These are phyloP conservation scores for Crioceris asparagi DNA, from an alignment of 2,888 invertebrate genomes.

Conservation along the genomic window DNA sequence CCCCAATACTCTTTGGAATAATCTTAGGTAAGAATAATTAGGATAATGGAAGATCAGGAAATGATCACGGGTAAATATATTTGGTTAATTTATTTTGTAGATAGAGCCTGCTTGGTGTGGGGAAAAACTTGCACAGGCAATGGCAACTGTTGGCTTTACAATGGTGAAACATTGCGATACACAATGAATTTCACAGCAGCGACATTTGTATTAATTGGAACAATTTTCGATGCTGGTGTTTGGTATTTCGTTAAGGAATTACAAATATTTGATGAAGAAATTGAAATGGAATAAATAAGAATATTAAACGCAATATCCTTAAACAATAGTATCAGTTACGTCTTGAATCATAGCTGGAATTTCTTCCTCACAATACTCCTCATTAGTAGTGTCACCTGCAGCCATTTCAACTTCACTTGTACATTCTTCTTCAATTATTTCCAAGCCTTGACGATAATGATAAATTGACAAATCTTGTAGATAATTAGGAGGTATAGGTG, in stretches of 20 bases:
- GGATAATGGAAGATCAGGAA: no score
- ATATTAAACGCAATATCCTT: no score
- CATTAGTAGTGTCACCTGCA: no score
- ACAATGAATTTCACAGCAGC: constrained; percentile 55
- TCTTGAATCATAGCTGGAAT: no score
- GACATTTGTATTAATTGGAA: constrained; percentile 51
- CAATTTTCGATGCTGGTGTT: constrained; percentile 53
- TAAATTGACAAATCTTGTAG: no score
- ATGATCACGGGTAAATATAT: no score
- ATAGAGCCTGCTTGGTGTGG: constrained; percentile 60
- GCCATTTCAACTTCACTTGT: no score
- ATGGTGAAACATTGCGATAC: constrained; percentile 52
- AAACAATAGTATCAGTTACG: no score
- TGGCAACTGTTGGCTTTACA: constrained; percentile 67
- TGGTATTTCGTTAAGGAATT: constrained; percentile 60
- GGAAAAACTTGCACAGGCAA: constrained; percentile 58
- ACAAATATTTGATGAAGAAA: constrained; percentile 57
- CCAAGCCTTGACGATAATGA: no score
- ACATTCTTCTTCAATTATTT: no score
- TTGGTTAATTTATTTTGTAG: constrained; percentile 37
- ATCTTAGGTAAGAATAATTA: constrained; percentile 49
- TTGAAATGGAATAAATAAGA: constrained; percentile 38
- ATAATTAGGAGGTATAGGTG: no score
- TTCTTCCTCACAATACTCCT: no score
- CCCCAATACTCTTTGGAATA: constrained; percentile 65